A percentile compares a stretch with the other conserved stretches of the same genome.
Evolutionary conservation across 1,140 invertebrate genomes (phyloP).

Genomic region (Metopolophium dirhodum): DNA sequence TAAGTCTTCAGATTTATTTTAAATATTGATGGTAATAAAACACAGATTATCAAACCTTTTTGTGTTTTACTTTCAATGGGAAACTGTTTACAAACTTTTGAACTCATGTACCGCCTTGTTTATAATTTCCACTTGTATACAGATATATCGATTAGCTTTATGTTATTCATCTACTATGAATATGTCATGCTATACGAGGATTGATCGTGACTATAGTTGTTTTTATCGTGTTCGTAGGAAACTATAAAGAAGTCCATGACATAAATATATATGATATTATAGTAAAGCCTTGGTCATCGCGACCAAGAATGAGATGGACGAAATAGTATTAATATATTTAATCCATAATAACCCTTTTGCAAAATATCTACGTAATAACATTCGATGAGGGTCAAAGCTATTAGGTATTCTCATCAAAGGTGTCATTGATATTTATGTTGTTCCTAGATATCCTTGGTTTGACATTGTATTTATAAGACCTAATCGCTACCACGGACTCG

Average conservation of each 20-base stretch:
- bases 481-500: neutral
- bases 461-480: neutral
- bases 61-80: neutral
- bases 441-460: neutral
- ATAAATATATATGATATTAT: neutral
- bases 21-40: neutral
- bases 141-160: neutral
- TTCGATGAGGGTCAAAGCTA: slow-evolving; percentile 12
- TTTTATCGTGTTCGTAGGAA: neutral
- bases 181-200: neutral
- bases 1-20: neutral
- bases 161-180: neutral
- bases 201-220: neutral
- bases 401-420: neutral
- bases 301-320: neutral
- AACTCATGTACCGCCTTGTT: neutral
- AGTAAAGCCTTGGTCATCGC: neutral
- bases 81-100: neutral
- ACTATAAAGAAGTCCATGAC: neutral
- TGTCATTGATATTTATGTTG: slow-evolving; percentile 21
- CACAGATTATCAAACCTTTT: neutral
- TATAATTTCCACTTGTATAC: neutral
- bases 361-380: neutral
- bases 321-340: neutral
- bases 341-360: neutral